Evolutionary conservation across 2,888 invertebrate genomes (phyloP).

Genomic region (Lordiphosa fenestrarum): DNA sequence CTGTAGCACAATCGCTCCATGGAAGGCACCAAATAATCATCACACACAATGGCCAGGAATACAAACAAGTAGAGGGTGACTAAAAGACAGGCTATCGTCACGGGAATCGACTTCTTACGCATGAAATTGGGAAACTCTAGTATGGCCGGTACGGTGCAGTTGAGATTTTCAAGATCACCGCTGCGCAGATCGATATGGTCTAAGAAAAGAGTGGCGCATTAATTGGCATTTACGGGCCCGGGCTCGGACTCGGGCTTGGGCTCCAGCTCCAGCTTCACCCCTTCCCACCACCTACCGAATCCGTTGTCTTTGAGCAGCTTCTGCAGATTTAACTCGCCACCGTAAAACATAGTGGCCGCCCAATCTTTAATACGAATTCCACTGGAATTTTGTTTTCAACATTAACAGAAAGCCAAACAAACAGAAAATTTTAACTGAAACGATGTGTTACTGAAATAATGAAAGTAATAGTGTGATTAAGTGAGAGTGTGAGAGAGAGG

Average conservation of each 20-base stretch:
- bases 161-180: constrained; percentile 64
- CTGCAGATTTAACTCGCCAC: constrained; percentile 2
- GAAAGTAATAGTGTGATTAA: too few species aligned
- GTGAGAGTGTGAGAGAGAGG: too few species aligned
- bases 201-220: background rate
- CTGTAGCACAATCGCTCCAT: constrained; percentile 92
- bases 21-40: constrained; percentile 94
- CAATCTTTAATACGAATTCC: background rate
- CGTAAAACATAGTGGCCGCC: background rate
- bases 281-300: constrained; percentile 10
- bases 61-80: constrained; percentile 87
- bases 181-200: constrained; percentile 1
- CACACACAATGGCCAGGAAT: constrained; percentile 91
- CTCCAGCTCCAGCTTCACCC: too few species aligned
- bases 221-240: too few species aligned
- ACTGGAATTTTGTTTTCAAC: too few species aligned
- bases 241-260: too few species aligned
- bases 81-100: constrained; percentile 41
- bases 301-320: constrained; percentile 5
- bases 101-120: constrained; percentile 72
- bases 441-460: too few species aligned
- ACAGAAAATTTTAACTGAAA: too few species aligned
- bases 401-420: too few species aligned
- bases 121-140: constrained; percentile 92
- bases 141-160: constrained; percentile 90